phyloP scores from a whole-genome alignment of 1,140 invertebrate genomes.

The Wiebesia pumilae region DNA sequence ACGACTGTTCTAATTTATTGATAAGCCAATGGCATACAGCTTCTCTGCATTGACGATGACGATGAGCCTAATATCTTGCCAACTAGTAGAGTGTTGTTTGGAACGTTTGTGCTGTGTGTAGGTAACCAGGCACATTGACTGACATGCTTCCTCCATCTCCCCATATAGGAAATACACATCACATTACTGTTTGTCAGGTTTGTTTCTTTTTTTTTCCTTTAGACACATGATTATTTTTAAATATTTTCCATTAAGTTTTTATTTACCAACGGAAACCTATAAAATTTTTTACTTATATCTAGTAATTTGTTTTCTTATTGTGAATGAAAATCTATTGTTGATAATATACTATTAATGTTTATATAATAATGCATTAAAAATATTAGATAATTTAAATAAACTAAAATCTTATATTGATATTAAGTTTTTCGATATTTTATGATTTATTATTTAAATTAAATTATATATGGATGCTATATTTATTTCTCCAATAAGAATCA shows the following conservation, averaged over 20 bases:
- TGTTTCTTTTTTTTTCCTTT: constrained; percentile 66
- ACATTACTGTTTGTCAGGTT: constrained; percentile 70
- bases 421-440: too few species aligned
- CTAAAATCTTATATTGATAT: too few species aligned
- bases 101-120: constrained; percentile 72
- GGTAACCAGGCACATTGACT: constrained; percentile 72
- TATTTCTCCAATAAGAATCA: too few species aligned
- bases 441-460: too few species aligned
- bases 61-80: constrained; percentile 52
- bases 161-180: constrained; percentile 68
- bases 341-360: not conserved
- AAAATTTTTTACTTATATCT: constrained; percentile 1
- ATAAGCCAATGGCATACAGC: constrained; percentile 29
- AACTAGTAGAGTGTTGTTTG: constrained; percentile 67
- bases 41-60: constrained; percentile 44
- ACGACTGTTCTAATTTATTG: constrained; percentile 20
- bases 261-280: constrained; percentile 8
- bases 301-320: not conserved
- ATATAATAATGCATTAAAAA: not conserved
- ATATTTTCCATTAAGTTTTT: constrained; percentile 45
- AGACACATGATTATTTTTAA: constrained; percentile 38
- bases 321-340: not conserved
- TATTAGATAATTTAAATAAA: not conserved
- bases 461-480: too few species aligned
- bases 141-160: constrained; percentile 69